Percentiles rank a stretch among this genome's conserved stretches.
These are phyloP conservation scores for Tympanoctomys barrerae DNA, from an alignment of 2,797 vertebrate genomes.

Conservation along the genomic window DNA sequence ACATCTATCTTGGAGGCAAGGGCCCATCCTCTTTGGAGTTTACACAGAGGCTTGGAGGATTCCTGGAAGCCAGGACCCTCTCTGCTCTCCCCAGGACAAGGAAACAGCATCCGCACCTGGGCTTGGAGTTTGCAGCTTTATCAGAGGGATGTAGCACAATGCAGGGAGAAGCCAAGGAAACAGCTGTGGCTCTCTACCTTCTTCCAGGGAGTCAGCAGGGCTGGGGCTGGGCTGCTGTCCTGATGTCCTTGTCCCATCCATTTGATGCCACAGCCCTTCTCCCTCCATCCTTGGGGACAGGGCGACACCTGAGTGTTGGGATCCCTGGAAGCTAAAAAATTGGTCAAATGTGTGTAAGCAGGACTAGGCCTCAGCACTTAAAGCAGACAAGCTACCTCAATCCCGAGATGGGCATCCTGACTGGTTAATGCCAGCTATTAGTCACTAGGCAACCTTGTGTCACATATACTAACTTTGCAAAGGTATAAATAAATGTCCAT, in stretches of 20 bases:
- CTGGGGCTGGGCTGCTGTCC: background rate
- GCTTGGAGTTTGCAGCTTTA: background rate
- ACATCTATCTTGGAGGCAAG: background rate
- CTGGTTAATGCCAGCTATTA: too few relatives aligned
- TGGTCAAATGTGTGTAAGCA: too few relatives aligned
- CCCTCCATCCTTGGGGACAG: constrained; percentile 5
- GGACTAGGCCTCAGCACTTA: too few relatives aligned
- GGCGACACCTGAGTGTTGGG: background rate
- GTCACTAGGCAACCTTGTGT: too few relatives aligned
- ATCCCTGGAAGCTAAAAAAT: too few relatives aligned
- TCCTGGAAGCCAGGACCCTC: background rate
- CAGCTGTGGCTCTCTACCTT: constrained; percentile 67
- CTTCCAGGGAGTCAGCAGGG: constrained; percentile 60
- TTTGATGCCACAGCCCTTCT: background rate
- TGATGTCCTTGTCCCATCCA: background rate
- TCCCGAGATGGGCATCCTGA: too few relatives aligned
- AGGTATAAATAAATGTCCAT: too few relatives aligned
- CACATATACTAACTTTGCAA: too few relatives aligned
- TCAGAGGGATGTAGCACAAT: constrained; percentile 48
- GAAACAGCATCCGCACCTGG: background rate
- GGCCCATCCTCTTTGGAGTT: background rate
- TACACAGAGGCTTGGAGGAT: background rate
- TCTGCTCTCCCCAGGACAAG: background rate
- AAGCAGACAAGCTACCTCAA: too few relatives aligned
- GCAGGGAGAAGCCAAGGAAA: constrained; percentile 64